phyloP scores from a whole-genome alignment of 2,888 invertebrate genomes.

The Drosophila sordidula region DNA sequence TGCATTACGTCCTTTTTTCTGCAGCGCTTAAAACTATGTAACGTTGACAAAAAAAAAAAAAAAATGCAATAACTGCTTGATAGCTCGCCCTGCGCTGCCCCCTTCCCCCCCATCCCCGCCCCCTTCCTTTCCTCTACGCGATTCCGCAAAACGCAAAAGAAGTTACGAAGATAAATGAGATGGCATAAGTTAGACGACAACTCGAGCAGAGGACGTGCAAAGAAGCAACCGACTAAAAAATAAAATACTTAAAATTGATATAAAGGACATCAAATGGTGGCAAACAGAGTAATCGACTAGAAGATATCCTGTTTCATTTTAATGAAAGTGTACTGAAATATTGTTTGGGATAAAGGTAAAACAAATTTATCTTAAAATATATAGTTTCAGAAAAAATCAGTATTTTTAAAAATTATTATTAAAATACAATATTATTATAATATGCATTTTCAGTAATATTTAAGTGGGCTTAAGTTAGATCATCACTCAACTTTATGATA shows the following conservation, averaged over 20 bases:
- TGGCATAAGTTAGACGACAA: slow-evolving; percentile 81
- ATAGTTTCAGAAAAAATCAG: too few species aligned
- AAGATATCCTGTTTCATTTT: slow-evolving; percentile 1
- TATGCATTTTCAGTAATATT: too few species aligned
- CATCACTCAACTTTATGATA: too few species aligned
- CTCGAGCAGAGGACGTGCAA: slow-evolving; percentile 60
- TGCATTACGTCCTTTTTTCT: slow-evolving; percentile 52
- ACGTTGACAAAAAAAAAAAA: slow-evolving; percentile 84
- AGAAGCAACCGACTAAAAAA: slow-evolving; percentile 46
- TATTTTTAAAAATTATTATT: too few species aligned
- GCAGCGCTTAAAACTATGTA: slow-evolving; percentile 83
- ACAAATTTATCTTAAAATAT: too few species aligned
- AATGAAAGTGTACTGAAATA: too few species aligned
- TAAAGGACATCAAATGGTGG: slow-evolving; percentile 54
- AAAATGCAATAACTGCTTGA: slow-evolving; percentile 69
- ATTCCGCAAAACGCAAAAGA: slow-evolving; percentile 28
- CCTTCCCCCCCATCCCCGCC: background rate
- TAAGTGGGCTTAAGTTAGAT: too few species aligned
- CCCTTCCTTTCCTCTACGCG: background rate
- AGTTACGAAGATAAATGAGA: slow-evolving; percentile 81
- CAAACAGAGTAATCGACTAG: background rate
- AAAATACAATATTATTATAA: too few species aligned
- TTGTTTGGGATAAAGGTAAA: too few species aligned
- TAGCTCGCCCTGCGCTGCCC: slow-evolving; percentile 3
- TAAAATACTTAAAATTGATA: slow-evolving; percentile 64